Evolutionary conservation across 2,888 invertebrate species (phyloP), one percentile per base, ranked within the genome.

Genomic region (Opisthograptis luteolata): DNA sequence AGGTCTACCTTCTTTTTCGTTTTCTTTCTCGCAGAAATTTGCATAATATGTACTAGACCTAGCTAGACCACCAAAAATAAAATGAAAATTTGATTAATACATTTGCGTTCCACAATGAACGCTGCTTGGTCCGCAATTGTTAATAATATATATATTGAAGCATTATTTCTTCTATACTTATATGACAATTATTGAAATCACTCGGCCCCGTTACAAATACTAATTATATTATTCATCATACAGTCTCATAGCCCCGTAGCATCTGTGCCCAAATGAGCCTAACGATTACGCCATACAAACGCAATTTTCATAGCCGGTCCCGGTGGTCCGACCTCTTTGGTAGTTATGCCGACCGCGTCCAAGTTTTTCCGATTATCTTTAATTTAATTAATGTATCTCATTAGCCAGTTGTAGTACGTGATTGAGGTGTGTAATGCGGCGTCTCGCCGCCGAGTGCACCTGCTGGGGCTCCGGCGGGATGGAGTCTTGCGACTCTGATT

Each of bases 361-460:
- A 14, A 34, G 34, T 39, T 43, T 46, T 47, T 34, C 19, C 28
- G 28, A 43, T 17, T 20, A 43, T 19, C 4, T 20, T 31, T 42
- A 37, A 49, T 42, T 42, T 17, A 41, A 48, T 57, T 34, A 45
- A 43, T 39, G 45, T 32, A 30, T 49, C 36, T 58, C 41, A 50
- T 50, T 45, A 50, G 40, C 12, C 20, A 28, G 7, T 19, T 30
- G 40, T 17, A 20, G 28, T 47, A 49, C 27, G 40, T 48, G 43
- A 34, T 32, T 49, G 45, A 25, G 17, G 30, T 50, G 30, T 57
- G 39, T 31, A 52, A 52, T 44, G 36, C 24, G 39, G n/a, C 31
- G 36, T 28, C 20, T 47, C 44, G 36, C 24, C 20, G 50, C 44
- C 14, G 53, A 30, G 30, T 63, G 70, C 79, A 77, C 75, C 76